A percentile compares a stretch with the other conserved stretches of the same genome.
Evolutionary conservation across 2,113 vertebrate species (phyloP).

Genomic region (Tragelaphus strepsiceros): DNA sequence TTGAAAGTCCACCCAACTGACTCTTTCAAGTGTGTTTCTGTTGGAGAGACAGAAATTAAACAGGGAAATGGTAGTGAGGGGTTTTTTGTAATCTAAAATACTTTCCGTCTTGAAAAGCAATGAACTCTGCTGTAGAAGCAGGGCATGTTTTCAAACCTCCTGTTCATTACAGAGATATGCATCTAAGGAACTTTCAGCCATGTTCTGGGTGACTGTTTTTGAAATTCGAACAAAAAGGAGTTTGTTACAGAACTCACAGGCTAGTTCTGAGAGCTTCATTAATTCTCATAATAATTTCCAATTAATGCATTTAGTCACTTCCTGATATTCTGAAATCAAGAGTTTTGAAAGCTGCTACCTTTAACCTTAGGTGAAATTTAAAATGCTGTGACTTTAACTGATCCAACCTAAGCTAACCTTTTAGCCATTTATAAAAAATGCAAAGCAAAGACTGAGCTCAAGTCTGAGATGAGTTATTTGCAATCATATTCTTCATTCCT

Average conservation of each 20-base stretch:
- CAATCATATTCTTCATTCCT: neutral
- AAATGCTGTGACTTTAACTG: neutral
- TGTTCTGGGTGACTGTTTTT: conserved; percentile 41
- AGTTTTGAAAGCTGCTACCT: conserved; percentile 15
- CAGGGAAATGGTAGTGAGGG: neutral
- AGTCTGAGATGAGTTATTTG: neutral
- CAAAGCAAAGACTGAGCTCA: neutral
- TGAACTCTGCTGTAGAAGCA: neutral
- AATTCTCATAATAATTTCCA: conserved; percentile 44
- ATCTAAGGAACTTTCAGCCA: conserved; percentile 48
- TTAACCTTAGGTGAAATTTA: neutral
- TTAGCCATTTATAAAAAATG: conserved; percentile 3
- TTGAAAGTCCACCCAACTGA: neutral
- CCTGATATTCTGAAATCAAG: conserved; percentile 55
- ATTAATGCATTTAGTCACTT: conserved; percentile 67
- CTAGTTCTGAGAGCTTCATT: conserved; percentile 48
- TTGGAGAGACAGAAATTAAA: neutral
- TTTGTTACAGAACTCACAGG: conserved; percentile 34
- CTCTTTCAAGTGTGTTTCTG: neutral
- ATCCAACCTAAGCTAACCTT: neutral
- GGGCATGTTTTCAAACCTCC: conserved; percentile 27
- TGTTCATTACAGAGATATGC: conserved; percentile 51
- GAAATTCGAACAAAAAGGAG: conserved; percentile 59
- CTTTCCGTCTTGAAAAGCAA: conserved; percentile 16
- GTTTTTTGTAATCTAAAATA: neutral